Evolutionary conservation across 2,888 invertebrate species (phyloP), one percentile per base, ranked within the genome.

Genomic region (Chloromyia formosa): DNA sequence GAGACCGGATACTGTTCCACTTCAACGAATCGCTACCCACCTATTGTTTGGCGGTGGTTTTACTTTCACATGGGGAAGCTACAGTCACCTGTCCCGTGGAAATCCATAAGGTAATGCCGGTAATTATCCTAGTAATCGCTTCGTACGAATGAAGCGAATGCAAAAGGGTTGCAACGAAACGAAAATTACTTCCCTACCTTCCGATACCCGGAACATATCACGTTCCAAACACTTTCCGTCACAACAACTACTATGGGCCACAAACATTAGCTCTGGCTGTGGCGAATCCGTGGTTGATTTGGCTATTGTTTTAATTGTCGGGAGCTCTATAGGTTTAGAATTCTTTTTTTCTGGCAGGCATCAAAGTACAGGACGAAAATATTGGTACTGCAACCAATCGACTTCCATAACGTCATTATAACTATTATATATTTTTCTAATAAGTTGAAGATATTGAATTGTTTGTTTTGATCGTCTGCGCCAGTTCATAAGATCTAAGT

Each of bases 51-150:
- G 7, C 27, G 62, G 10, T 12, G 62, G 10, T 12, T 61, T 61
- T 23, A 22, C 61, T 61, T 42, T 56, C 20, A 20, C 10, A 18
- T 20, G 56, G 18, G 16, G 16, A 20, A 16, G 18, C 56, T 5
- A 56, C 27, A 66, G 14, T 49, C 66, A 66, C 66, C 66, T 66
- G 66, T 66, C 22, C 23, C 66, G n/a, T 20, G 1, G 49, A 12
- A 49, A 66, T 3, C 58, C 66, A 49, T 66, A 66, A 23, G 66
- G 45, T 22, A n/a, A 18, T 66, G 23, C 23, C 16, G n/a, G 66
- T n/a, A 66, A 66, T 66, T 66, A 66, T 66, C 66, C 66, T 66
- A 16, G 66, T 49, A 66, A 66, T 66, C 53, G 66, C 42, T 42
- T 20, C 9, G 66, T 22, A 42, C 45, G 22, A 49, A 49, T 12